A percentile compares a stretch with the other conserved stretches of the same genome.
phyloP scores from a whole-genome alignment of 1,140 invertebrate genomes.

The Drosophila arizonae region DNA sequence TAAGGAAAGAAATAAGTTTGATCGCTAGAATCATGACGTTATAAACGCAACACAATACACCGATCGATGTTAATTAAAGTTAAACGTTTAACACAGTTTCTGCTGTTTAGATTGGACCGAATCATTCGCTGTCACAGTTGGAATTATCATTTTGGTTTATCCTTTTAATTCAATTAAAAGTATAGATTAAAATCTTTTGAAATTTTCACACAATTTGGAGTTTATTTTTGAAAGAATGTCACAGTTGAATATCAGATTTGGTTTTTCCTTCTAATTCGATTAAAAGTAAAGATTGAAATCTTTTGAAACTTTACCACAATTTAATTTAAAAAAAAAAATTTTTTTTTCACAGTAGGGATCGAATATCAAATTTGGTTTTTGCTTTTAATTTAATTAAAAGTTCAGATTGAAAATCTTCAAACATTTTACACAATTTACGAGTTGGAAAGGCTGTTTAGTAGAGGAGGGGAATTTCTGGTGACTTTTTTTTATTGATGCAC shows the following conservation, averaged over 20 bases:
- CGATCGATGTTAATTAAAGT: not conserved
- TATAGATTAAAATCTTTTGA: conserved; percentile 39
- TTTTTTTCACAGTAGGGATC: conserved; percentile 38
- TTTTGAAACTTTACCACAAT: conserved; percentile 25
- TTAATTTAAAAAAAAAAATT: no score
- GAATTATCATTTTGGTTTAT: conserved; percentile 31
- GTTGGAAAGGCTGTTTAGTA: not conserved
- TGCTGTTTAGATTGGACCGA: conserved; percentile 22
- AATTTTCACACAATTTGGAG: conserved; percentile 25
- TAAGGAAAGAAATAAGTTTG: conserved; percentile 27
- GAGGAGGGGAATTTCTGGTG: conserved; percentile 42
- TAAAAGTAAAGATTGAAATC: conserved; percentile 48
- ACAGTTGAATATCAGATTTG: conserved; percentile 47
- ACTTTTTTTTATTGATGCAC: conserved; percentile 58
- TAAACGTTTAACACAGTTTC: conserved; percentile 41
- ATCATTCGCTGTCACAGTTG: conserved; percentile 50
- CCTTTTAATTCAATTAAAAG: conserved; percentile 62
- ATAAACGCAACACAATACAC: conserved; percentile 18
- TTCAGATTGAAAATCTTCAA: conserved; percentile 25
- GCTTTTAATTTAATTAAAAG: conserved; percentile 61
- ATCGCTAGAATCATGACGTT: conserved; percentile 38
- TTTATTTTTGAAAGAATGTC: conserved; percentile 10
- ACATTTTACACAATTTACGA: conserved; percentile 21
- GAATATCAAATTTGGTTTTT: conserved; percentile 41
- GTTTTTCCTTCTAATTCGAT: conserved; percentile 58